Percentiles rank a stretch among this genome's conserved stretches.
Conservation (phyloP, 2,113 vertebrate species). For the Guaruba guarouba region DNA sequence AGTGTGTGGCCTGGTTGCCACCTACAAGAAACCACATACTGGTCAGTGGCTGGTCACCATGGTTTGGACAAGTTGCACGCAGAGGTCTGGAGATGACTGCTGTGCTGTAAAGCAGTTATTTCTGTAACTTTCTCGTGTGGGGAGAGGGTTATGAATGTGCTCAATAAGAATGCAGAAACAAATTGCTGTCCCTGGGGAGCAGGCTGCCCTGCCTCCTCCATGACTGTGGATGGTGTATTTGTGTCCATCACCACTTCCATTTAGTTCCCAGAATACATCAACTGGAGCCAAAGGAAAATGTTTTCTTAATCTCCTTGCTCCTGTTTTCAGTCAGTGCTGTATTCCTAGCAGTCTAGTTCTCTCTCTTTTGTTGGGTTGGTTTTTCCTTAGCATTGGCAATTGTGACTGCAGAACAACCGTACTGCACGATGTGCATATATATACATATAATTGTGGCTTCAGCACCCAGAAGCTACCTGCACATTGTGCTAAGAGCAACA, state of each 20-base stretch:
- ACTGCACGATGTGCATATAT: neutral
- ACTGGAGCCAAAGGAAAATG: neutral
- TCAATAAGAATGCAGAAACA: neutral
- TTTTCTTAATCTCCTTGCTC: neutral
- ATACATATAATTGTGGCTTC: neutral
- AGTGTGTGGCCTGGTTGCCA: neutral
- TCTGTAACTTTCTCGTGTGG: neutral
- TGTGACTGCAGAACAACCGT: neutral
- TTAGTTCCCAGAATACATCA: neutral
- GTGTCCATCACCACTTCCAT: neutral
- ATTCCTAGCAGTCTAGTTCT: neutral
- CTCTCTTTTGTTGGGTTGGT: neutral
- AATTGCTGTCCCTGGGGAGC: neutral
- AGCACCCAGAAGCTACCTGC: neutral
- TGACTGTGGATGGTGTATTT: fast-evolving
- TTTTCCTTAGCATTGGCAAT: neutral
- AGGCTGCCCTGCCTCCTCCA: neutral
- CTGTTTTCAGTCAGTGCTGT: neutral
- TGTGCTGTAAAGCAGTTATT: neutral
- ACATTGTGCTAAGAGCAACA: neutral
- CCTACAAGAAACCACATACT: neutral
- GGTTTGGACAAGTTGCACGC: neutral
- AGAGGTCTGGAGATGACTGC: neutral
- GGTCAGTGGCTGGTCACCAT: neutral
- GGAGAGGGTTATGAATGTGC: neutral